Base-by-base conservation (phyloP, 2,888 invertebrate genomes). In the Troilus luridus region DNA sequence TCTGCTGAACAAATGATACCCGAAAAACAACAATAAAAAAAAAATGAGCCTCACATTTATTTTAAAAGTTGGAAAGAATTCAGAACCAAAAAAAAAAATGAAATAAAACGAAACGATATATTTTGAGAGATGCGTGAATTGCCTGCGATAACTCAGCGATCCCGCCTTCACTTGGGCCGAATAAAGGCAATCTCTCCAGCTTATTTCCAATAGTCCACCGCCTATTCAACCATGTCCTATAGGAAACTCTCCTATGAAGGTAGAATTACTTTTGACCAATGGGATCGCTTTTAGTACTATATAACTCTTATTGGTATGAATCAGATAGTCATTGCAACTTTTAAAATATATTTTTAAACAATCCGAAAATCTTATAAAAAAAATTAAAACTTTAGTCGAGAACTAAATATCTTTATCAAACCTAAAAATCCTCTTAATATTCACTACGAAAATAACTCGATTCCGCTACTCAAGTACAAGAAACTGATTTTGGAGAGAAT, bases 201-300 rank as follows among this genome's bases (percentile, higher is more conserved):
- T n/a, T n/a, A 64, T 64, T 64, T n/a, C 64, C 64, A 64, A 64
- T n/a, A 64, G 64, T n/a, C 67, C 67, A 24, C 67, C 24, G n/a
- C 24, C 67, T 14, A 67, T 67, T 67, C 67, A 67, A 24, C 12
- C 12, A 67, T 67, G 5, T 12, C 24, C 24, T 24, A 67, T 67
- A 5, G 67, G 24, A 67, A 24, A 24, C 12, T 24, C 67, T 24
- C 24, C 14, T 64, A n/a, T 64, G 17, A 64, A 21, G 64, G 64
- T 7, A 21, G n/a, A 59, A 59, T 27, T 24, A 67, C 67, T 67
- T 27, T 67, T 67, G 24, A 27, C 24, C 24, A 27, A 67, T 10
- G 67, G 24, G 14, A 14, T 11, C 11, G 24, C 24, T 67, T 24
- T 11, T 67, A 24, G 67, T n/a, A 27, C n/a, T 1, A 9, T n/a